phyloP scores from a whole-genome alignment of 2,113 vertebrate genomes.

The Stigmatopora argus region DNA sequence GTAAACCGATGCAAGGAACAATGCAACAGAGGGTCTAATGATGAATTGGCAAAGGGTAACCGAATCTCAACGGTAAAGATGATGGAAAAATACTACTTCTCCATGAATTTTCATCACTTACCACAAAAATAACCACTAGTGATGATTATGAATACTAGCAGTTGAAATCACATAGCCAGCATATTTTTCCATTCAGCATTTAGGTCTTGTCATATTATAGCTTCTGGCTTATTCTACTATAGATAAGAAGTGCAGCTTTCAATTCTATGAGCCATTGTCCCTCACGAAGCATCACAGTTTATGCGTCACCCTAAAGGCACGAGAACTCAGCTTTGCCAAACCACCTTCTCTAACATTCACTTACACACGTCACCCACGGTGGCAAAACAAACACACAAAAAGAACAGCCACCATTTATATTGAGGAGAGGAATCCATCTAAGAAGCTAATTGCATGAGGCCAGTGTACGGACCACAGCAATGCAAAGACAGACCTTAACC shows the following conservation, averaged over 20 bases:
- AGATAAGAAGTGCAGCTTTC: conserved; percentile 36
- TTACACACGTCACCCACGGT: conserved; percentile 15
- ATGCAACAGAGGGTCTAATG: conserved; percentile 18
- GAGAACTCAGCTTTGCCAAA: conserved; percentile 30
- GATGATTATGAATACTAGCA: conserved; percentile 43
- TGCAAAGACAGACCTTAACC: conserved; percentile 9
- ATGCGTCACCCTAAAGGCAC: conserved; percentile 42
- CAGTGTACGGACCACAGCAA: conserved; percentile 14
- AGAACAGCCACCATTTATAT: conserved; percentile 37
- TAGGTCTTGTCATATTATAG: conserved; percentile 30
- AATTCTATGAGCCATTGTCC: conserved; percentile 22
- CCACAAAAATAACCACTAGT: conserved; percentile 43
- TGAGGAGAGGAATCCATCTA: conserved; percentile 18
- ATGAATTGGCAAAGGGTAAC: conserved; percentile 27
- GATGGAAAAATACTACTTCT: neutral
- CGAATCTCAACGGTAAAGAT: neutral
- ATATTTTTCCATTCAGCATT: conserved; percentile 28
- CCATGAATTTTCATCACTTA: conserved; percentile 22
- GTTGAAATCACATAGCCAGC: conserved; percentile 44
- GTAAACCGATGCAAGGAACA: conserved; percentile 26
- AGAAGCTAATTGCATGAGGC: conserved; percentile 27
- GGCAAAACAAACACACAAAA: neutral
- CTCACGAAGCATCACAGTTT: conserved; percentile 40
- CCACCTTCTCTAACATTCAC: conserved; percentile 20
- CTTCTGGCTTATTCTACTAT: conserved; percentile 47